phyloP scores from a whole-genome alignment of 2,888 invertebrate genomes.

The Hypsopygia costalis region DNA sequence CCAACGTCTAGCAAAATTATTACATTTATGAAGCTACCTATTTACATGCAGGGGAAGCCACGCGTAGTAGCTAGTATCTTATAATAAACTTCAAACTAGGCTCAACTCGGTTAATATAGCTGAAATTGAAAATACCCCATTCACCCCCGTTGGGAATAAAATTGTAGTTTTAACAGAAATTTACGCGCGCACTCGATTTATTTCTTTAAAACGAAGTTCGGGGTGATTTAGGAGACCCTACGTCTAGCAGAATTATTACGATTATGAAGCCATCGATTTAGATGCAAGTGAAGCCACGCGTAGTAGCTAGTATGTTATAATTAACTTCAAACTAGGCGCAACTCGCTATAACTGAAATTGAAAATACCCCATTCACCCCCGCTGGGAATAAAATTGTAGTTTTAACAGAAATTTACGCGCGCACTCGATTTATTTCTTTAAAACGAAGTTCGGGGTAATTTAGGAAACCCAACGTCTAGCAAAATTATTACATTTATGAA shows the following conservation, averaged over 20 bases:
- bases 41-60: too few relatives aligned
- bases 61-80: too few relatives aligned
- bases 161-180: slow-evolving; percentile 15
- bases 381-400: slow-evolving; percentile 15
- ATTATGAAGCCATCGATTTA: too few relatives aligned
- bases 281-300: too few relatives aligned
- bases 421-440: slow-evolving; percentile 16
- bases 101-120: too few relatives aligned
- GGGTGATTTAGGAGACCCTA: slow-evolving; percentile 16
- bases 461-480: slow-evolving; percentile 11
- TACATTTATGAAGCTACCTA: too few relatives aligned
- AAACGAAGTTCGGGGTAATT: slow-evolving; percentile 17
- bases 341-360: too few relatives aligned
- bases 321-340: too few relatives aligned
- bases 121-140: too few relatives aligned
- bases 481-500: slow-evolving; percentile 15
- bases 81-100: too few relatives aligned
- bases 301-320: too few relatives aligned
- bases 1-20: slow-evolving; percentile 10
- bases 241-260: slow-evolving; percentile 16
- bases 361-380: too few relatives aligned
- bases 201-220: slow-evolving; percentile 18
- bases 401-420: slow-evolving; percentile 14
- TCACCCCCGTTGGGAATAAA: slow-evolving; percentile 13
- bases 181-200: slow-evolving; percentile 13